phyloP scores from a whole-genome alignment of 2,113 vertebrate genomes.

The Myiopsitta monachus region DNA sequence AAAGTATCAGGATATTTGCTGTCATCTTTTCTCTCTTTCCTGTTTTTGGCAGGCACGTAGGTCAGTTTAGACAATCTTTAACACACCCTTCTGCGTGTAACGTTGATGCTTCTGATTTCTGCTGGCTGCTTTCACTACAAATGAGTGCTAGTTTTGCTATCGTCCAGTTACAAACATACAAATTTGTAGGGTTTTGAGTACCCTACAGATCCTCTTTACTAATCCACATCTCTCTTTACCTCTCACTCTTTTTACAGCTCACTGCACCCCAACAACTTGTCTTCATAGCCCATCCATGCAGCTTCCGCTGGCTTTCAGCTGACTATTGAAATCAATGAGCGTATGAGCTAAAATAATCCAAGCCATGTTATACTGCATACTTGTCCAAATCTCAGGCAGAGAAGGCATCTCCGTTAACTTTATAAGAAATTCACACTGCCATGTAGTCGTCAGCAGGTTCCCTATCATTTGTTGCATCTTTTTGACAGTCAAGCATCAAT shows the following conservation, averaged over 20 bases:
- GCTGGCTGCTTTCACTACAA: not conserved
- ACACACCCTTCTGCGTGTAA: not conserved
- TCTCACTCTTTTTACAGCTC: not conserved
- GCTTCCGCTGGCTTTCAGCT: not conserved
- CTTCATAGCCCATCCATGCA: not conserved
- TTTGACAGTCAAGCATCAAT: constrained; percentile 30
- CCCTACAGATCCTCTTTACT: not conserved
- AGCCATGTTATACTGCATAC: not conserved
- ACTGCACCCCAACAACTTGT: not conserved
- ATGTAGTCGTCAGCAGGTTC: constrained; percentile 5
- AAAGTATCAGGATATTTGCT: not conserved
- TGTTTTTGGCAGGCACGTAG: not conserved
- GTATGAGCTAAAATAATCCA: not conserved
- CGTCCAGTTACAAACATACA: not conserved
- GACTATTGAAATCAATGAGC: constrained; percentile 10
- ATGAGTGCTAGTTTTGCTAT: not conserved
- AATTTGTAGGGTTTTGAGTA: not conserved
- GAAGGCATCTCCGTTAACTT: not conserved
- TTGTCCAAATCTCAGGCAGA: constrained; percentile 6
- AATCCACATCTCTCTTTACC: not conserved
- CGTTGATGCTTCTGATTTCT: not conserved
- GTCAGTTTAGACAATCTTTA: not conserved
- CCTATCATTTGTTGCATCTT: constrained; percentile 41
- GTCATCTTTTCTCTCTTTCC: not conserved
- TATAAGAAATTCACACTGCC: not conserved